Evolutionary conservation across 2,888 invertebrate species (phyloP).

Genomic region (Eumerus sabulonum): DNA sequence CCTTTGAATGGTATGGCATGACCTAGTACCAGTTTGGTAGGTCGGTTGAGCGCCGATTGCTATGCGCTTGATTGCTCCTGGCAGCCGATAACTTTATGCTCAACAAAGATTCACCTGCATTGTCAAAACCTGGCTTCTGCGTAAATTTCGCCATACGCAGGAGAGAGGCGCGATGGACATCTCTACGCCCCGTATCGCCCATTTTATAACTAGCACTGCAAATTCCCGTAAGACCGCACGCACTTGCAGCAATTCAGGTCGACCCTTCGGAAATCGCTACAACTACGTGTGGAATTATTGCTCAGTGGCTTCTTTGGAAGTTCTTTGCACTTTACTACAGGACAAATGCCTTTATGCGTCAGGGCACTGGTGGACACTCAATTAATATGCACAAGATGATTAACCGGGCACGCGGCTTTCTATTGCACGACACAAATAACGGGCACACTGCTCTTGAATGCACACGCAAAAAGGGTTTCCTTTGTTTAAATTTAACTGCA

Average conservation of each 20-base stretch:
- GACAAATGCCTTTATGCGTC: no score
- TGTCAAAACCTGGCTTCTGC: background rate
- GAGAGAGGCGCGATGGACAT: conserved; percentile 5
- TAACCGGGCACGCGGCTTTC: no score
- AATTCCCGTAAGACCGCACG: conserved; percentile 8
- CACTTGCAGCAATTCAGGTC: conserved; percentile 16
- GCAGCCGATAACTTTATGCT: conserved; percentile 5
- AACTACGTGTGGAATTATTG: conserved; percentile 7
- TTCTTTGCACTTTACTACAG: no score
- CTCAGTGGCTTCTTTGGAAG: no score
- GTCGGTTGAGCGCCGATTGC: no score
- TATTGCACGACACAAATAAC: no score
- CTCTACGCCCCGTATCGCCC: conserved; percentile 3
- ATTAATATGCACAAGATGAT: no score
- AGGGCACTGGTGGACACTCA: no score
- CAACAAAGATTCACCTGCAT: background rate
- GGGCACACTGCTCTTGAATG: no score
- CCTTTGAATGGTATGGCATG: background rate
- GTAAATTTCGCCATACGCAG: background rate
- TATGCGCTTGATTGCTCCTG: background rate
- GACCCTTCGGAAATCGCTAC: conserved; percentile 23
- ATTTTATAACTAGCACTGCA: no score
- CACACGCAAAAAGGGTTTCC: no score
- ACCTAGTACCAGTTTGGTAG: background rate
- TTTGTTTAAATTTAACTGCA: no score